Evolutionary conservation across 2,113 vertebrate genomes (phyloP), one percentile per base, ranked within the genome.

Genomic region (Gorsachius goisagi): DNA sequence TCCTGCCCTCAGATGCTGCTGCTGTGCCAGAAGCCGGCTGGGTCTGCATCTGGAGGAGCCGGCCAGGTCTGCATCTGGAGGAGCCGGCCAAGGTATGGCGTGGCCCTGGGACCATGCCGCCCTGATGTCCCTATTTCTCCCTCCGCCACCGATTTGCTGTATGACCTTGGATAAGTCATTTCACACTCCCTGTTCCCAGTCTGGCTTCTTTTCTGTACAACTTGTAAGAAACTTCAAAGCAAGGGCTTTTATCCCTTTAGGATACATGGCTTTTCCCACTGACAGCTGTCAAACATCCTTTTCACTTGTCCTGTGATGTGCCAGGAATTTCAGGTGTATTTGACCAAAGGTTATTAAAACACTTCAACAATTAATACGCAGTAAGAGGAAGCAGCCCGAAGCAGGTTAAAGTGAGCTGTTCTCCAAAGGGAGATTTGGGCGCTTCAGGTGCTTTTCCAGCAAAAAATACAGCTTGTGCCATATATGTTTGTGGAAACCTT

Each of bases 301-400:
- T 7, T 80, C 93, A 82, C 53, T 15, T 66, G 56, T 35, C 86
- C 95, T 69, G 69, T 41, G 88, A 93, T 82, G 92, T 87, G 86
- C 97, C 90, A 95, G 91, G 58, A 95, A 69, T 44, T 95, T 73
- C 95, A 91, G 76, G 68, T 81, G 88, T 24, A 78, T 96, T 94
- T 88, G 59, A 94, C 91, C 96, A 94, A 95, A 89, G 95, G 97
- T 96, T 92, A 93, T 95, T 96, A 95, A 97, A 96, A 92, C 89
- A 95, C 47, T 91, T 37, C 84, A 88, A 11, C 91, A 95, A 95
- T 97, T 97, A 97, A 97, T 92, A 91, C 1, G 0, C 71, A 68
- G 66, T 24, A 47, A 55, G 75, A 89, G 91, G 93, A 95, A 92
- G 97, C 74, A 94, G 96, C 95, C 95, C 73, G 90, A 15, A 96